phyloP scores from a whole-genome alignment of 2,113 vertebrate genomes.

The Aegithalos caudatus region DNA sequence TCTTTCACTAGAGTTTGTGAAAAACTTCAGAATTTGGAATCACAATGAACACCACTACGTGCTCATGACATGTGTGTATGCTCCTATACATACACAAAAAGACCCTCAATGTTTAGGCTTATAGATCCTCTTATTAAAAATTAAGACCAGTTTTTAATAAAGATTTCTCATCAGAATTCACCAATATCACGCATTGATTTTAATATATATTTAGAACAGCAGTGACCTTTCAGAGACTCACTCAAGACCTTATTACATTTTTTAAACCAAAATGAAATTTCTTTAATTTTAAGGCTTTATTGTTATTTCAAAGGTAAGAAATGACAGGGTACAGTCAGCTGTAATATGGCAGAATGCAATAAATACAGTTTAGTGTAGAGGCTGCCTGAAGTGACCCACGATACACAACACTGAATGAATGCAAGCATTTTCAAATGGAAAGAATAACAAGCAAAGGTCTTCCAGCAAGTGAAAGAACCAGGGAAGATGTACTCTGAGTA shows the following conservation, averaged over 20 bases:
- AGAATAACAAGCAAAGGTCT: background rate
- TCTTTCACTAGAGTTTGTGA: background rate
- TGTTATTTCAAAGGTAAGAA: constrained; percentile 30
- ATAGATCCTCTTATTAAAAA: background rate
- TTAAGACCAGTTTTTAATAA: background rate
- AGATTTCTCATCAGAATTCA: background rate
- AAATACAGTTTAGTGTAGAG: background rate
- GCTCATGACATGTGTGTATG: background rate
- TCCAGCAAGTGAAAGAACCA: background rate
- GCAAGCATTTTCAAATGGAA: background rate
- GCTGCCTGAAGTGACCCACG: background rate
- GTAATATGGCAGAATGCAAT: background rate
- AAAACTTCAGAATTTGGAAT: background rate
- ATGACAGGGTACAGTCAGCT: background rate
- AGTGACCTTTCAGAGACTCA: constrained; percentile 44
- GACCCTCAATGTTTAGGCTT: background rate
- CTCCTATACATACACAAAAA: background rate
- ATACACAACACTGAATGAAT: background rate
- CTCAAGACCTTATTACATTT: constrained; percentile 5
- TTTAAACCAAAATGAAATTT: constrained; percentile 21
- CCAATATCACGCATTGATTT: background rate
- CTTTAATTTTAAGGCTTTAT: constrained; percentile 41
- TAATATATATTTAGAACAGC: constrained; percentile 43
- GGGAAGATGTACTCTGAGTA: background rate
- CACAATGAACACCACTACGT: background rate